Conservation (phyloP, 2,888 invertebrate genomes). For the Campaea margaritaria region DNA sequence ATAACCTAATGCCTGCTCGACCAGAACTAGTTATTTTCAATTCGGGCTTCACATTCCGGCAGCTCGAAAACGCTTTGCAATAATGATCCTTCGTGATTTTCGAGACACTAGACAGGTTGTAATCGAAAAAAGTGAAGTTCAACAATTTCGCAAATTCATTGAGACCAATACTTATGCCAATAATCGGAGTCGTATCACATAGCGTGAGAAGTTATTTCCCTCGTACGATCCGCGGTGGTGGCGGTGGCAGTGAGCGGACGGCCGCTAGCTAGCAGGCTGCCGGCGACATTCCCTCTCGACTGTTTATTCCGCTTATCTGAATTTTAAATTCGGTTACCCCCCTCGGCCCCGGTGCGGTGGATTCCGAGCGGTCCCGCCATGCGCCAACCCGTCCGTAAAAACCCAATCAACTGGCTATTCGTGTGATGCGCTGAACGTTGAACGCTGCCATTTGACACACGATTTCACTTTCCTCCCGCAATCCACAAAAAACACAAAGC, state of each 20-base stretch:
- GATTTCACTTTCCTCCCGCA: constrained; percentile 61
- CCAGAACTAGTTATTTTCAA: constrained; percentile 8
- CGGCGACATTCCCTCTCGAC: constrained; percentile 54
- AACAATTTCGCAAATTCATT: not conserved
- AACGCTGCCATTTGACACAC: constrained; percentile 67
- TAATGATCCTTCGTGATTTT: no score
- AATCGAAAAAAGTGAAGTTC: no score
- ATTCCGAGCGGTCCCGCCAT: constrained; percentile 47
- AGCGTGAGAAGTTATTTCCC: no score
- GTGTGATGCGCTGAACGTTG: constrained; percentile 51
- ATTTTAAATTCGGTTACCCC: constrained; percentile 71
- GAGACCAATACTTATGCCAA: not conserved
- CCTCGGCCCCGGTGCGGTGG: constrained; percentile 23
- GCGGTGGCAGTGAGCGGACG: no score
- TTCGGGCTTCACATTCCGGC: not conserved
- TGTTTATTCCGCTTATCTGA: constrained; percentile 81
- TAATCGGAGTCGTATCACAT: no score
- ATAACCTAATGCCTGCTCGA: constrained; percentile 22
- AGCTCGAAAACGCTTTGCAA: no score
- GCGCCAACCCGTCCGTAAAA: constrained; percentile 73
- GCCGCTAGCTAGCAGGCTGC: not conserved
- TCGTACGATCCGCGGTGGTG: no score
- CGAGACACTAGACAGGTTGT: no score
- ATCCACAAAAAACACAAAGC: constrained; percentile 44
- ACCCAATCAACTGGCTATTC: constrained; percentile 74